Conservation (phyloP, 1,140 invertebrate species). For the Ctenoplectra terminalis region DNA sequence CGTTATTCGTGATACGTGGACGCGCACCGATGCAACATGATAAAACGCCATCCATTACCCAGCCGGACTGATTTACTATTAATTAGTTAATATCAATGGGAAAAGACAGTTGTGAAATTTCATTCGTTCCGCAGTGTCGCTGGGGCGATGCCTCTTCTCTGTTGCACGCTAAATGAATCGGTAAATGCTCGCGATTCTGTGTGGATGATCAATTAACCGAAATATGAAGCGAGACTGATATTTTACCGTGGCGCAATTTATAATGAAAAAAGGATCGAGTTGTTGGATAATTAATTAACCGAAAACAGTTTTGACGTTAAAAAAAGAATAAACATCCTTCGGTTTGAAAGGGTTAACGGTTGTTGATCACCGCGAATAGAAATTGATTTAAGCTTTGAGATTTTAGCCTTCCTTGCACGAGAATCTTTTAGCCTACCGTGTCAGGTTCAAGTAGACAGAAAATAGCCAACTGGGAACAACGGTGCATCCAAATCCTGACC, state of each 20-base stretch:
- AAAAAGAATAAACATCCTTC: too few relatives aligned
- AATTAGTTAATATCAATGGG: constrained; percentile 46
- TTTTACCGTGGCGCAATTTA: background rate
- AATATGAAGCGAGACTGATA: background rate
- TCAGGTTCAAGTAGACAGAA: background rate
- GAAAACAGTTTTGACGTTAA: too few relatives aligned
- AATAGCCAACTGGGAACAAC: background rate
- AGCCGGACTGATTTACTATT: constrained; percentile 53
- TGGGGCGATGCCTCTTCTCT: background rate
- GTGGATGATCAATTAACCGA: constrained; percentile 7
- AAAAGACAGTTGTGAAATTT: constrained; percentile 38
- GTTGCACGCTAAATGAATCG: constrained; percentile 1
- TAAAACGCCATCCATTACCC: constrained; percentile 51
- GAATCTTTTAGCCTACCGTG: too few relatives aligned
- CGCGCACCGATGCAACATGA: constrained; percentile 13
- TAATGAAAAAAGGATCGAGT: background rate
- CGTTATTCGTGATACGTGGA: constrained; percentile 40
- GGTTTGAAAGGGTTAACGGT: too few relatives aligned
- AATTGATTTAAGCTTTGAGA: too few relatives aligned
- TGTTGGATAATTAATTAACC: background rate
- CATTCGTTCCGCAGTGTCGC: constrained; percentile 16
- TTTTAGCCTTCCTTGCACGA: too few relatives aligned
- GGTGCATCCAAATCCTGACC: background rate
- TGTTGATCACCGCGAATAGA: too few relatives aligned
- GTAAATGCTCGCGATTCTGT: background rate